phyloP scores from a whole-genome alignment of 2,797 vertebrate species.

The Sparus aurata region DNA sequence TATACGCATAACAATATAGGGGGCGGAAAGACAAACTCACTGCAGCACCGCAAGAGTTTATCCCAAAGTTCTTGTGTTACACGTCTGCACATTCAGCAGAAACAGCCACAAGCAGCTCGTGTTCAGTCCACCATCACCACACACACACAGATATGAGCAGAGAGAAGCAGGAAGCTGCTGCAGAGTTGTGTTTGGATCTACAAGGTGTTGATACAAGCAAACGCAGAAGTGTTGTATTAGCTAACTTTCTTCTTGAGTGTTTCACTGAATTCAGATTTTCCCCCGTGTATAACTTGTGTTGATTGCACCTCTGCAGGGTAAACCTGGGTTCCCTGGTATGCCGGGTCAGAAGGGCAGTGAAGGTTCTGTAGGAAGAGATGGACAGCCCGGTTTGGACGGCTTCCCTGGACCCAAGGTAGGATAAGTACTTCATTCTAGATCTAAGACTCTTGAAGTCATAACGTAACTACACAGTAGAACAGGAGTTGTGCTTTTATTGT shows the following conservation, averaged over 20 bases:
- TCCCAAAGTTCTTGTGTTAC: not conserved
- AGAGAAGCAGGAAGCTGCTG: not conserved
- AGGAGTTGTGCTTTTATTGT: not conserved
- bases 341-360: conserved; percentile 86
- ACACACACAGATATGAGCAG: no score
- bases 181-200: not conserved
- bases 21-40: not conserved
- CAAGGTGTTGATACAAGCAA: no score
- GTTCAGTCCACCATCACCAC: not conserved
- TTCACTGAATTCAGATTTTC: conserved; percentile 9
- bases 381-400: conserved; percentile 91
- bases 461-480: not conserved
- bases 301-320: conserved; percentile 78
- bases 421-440: not conserved
- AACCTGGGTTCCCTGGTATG: conserved; percentile 85
- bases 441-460: not conserved
- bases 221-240: not conserved
- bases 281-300: not conserved
- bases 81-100: not conserved
- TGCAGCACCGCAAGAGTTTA: not conserved
- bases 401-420: conserved; percentile 90
- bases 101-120: not conserved
- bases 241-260: not conserved
- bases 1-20: not conserved
- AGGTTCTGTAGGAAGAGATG: conserved; percentile 86